A percentile compares a stretch with the other conserved stretches of the same genome.
Conservation (phyloP, 2,888 invertebrate genomes). For the Heteromurus nitidus region DNA sequence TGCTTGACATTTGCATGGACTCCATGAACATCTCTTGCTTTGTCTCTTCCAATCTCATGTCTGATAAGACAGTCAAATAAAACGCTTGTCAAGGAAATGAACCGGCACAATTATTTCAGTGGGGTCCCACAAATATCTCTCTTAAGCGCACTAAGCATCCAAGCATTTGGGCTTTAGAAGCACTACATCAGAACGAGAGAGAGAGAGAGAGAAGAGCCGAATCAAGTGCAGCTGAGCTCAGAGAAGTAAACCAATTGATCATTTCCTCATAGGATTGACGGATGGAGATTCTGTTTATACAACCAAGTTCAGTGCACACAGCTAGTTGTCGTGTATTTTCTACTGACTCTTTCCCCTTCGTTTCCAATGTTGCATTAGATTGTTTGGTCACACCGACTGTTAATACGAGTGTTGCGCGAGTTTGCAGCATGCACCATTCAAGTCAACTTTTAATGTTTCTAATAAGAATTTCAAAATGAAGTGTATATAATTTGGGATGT, state of each 20-base stretch:
- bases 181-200: not conserved
- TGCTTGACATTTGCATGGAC: not conserved
- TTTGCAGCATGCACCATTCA: too few relatives aligned
- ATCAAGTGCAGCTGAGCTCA: constrained; percentile 12
- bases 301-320: too few relatives aligned
- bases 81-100: constrained; percentile 46
- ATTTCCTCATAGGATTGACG: constrained; percentile 13
- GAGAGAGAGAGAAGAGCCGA: not conserved
- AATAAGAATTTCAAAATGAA: too few relatives aligned
- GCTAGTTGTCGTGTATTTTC: too few relatives aligned
- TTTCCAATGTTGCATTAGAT: too few relatives aligned
- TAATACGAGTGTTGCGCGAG: too few relatives aligned
- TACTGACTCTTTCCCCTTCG: too few relatives aligned
- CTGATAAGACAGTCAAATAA: constrained; percentile 51
- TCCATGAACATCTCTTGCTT: not conserved
- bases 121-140: not conserved
- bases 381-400: too few relatives aligned
- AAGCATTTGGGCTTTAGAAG: not conserved
- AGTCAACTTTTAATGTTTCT: too few relatives aligned
- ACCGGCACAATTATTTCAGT: constrained; percentile 40
- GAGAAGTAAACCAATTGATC: not conserved
- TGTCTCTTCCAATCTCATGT: constrained; percentile 4
- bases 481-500: too few relatives aligned
- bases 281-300: too few relatives aligned
- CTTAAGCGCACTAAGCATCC: constrained; percentile 5